Conservation (phyloP, 1,140 invertebrate genomes). For the Drosophila lacteicornis region DNA sequence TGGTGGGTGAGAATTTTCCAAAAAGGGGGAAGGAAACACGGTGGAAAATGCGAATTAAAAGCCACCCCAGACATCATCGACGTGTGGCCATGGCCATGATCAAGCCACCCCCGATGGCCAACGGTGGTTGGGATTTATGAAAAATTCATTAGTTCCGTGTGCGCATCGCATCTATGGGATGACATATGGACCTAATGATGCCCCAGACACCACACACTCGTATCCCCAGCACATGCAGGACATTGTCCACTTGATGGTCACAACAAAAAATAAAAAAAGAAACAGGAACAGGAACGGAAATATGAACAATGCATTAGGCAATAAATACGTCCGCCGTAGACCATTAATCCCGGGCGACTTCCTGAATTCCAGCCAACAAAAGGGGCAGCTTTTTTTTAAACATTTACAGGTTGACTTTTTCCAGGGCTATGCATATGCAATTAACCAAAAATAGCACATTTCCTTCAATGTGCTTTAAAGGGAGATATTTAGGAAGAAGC, state of each 20-base stretch:
- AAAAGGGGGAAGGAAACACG: constrained; percentile 9
- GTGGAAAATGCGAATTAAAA: constrained; percentile 27
- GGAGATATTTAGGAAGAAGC: not conserved
- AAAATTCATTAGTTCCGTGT: constrained; percentile 77
- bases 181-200: constrained; percentile 77
- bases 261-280: not conserved
- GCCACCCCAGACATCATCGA: constrained; percentile 40
- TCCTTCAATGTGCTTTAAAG: not conserved
- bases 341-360: constrained; percentile 32
- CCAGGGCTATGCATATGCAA: not conserved
- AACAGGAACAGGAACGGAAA: constrained; percentile 20
- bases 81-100: constrained; percentile 1
- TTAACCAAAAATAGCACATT: too few relatives aligned
- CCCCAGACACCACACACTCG: constrained; percentile 36
- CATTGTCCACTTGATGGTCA: constrained; percentile 57
- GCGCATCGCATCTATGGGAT: constrained; percentile 44
- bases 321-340: constrained; percentile 44
- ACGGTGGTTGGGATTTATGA: constrained; percentile 68
- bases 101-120: constrained; percentile 40
- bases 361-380: constrained; percentile 19
- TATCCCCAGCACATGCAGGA: constrained; percentile 4
- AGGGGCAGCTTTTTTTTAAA: not conserved
- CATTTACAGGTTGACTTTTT: not conserved
- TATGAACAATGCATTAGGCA: constrained; percentile 30
- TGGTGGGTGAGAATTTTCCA: constrained; percentile 16